Evolutionary conservation across 1,140 invertebrate species (phyloP).

Genomic region (Megalonaias nervosa): DNA sequence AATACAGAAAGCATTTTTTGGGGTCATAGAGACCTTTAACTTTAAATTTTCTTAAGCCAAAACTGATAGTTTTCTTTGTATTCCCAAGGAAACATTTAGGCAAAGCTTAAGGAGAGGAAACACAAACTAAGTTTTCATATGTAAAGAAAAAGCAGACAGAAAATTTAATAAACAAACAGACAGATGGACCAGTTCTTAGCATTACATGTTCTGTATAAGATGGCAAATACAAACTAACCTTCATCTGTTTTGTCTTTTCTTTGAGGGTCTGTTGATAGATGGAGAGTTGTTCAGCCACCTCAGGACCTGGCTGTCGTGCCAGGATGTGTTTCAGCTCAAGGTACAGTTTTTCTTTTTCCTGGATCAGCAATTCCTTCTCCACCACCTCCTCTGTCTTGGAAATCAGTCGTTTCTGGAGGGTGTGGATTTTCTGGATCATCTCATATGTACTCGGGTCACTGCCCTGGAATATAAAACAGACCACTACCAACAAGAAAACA

Average conservation of each 20-base stretch:
- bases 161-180: too few species aligned
- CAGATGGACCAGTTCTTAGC: too few species aligned
- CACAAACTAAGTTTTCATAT: too few species aligned
- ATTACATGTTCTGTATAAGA: too few species aligned
- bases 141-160: too few species aligned
- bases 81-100: too few species aligned
- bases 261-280: slow-evolving; percentile 72
- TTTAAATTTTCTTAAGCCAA: too few species aligned
- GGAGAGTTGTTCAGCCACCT: slow-evolving; percentile 72
- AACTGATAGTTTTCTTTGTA: too few species aligned
- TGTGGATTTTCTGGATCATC: slow-evolving; percentile 79
- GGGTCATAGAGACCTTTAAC: too few species aligned
- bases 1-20: too few species aligned
- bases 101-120: too few species aligned
- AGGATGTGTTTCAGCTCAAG: slow-evolving; percentile 77
- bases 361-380: slow-evolving; percentile 77
- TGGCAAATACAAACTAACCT: slow-evolving; percentile 55
- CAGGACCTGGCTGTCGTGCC: slow-evolving; percentile 75
- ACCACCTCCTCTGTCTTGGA: slow-evolving; percentile 76
- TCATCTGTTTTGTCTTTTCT: slow-evolving; percentile 73
- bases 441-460: slow-evolving; percentile 82
- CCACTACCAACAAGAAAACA: too few species aligned
- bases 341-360: slow-evolving; percentile 78
- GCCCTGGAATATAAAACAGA: slow-evolving; percentile 70
- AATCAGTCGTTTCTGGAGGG: slow-evolving; percentile 80